A percentile compares a stretch with the other conserved stretches of the same genome.
Evolutionary conservation across 2,113 vertebrate genomes (phyloP).

Genomic region (Stomatorhinus ivindoensis): DNA sequence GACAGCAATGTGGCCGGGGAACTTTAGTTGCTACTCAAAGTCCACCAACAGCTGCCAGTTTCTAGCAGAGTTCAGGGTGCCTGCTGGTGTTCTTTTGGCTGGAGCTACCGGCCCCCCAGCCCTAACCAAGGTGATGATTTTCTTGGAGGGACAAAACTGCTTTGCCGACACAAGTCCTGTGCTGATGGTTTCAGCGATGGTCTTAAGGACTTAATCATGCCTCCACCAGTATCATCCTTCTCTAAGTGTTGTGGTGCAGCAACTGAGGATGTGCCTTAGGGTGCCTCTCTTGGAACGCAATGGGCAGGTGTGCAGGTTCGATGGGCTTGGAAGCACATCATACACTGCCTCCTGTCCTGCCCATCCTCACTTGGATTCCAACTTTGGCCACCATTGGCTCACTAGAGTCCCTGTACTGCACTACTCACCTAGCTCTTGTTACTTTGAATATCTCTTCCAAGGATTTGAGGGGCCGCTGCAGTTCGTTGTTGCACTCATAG

Average conservation of each 20-base stretch:
- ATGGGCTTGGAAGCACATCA: too few relatives aligned
- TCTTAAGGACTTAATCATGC: background rate
- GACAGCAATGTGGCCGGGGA: background rate
- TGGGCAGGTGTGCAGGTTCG: background rate
- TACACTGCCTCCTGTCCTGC: background rate
- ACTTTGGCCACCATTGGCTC: background rate
- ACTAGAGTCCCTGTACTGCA: too few relatives aligned
- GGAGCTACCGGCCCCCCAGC: background rate
- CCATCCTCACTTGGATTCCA: background rate
- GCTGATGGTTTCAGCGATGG: conserved; percentile 10
- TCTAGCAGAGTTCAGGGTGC: conserved; percentile 16
- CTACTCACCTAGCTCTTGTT: too few relatives aligned
- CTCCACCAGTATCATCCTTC: background rate
- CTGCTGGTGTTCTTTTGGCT: background rate
- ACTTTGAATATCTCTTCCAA: too few relatives aligned
- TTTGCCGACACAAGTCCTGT: background rate
- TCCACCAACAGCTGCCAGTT: conserved; percentile 29
- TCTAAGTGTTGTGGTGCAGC: background rate
- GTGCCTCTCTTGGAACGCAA: background rate
- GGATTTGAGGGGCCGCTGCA: too few relatives aligned
- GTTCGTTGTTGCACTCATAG: too few relatives aligned
- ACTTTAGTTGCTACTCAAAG: conserved; percentile 19
- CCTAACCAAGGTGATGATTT: background rate
- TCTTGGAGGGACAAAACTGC: conserved; percentile 7
- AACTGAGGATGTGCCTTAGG: background rate